These are phyloP conservation scores for Aricia agestis DNA, from an alignment of 1,140 invertebrate species.

Conservation along the genomic window DNA sequence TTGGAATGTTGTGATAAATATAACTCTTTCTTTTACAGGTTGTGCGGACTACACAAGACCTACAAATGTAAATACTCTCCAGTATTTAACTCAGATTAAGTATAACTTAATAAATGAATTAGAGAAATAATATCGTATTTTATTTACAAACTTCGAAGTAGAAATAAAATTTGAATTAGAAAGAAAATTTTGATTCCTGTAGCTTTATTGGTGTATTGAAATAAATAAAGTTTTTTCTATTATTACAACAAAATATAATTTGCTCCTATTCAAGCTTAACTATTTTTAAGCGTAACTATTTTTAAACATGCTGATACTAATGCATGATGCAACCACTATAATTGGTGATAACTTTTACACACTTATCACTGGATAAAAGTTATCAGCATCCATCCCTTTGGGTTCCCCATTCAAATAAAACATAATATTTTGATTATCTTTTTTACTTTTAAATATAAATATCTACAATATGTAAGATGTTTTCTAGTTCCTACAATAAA, in stretches of 20 bases:
- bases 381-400: not conserved
- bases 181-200: too few relatives aligned
- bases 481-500: not conserved
- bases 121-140: not conserved
- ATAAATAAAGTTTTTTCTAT: not conserved
- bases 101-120: constrained; percentile 12
- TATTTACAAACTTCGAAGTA: not conserved
- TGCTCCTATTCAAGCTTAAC: too few relatives aligned
- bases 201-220: too few relatives aligned
- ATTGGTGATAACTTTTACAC: too few relatives aligned
- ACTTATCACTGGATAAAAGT: too few relatives aligned
- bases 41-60: not conserved
- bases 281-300: too few relatives aligned
- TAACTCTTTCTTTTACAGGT: constrained; percentile 24
- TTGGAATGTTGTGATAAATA: constrained; percentile 19
- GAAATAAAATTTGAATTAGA: not conserved
- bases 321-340: too few relatives aligned
- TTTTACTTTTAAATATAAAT: not conserved
- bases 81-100: constrained; percentile 9
- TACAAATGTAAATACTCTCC: not conserved
- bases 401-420: constrained; percentile 2
- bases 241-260: too few relatives aligned
- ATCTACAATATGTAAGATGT: not conserved
- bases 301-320: too few relatives aligned
- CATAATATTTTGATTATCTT: not conserved